Base-by-base conservation (phyloP, 2,113 vertebrate genomes). In the Procavia capensis region DNA sequence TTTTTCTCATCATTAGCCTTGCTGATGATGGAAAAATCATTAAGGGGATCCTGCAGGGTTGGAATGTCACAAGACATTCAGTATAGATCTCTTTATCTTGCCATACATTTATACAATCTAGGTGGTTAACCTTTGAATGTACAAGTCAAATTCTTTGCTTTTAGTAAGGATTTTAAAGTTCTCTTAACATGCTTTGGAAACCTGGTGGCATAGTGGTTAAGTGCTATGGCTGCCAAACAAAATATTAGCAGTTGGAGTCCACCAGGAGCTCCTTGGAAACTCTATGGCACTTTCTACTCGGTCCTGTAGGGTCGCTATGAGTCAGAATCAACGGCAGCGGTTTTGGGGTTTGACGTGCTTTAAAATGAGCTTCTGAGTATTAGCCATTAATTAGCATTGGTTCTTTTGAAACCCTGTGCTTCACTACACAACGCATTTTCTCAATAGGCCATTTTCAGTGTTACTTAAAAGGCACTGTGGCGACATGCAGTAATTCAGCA, bases 181-280 rank as follows among this genome's bases (percentile, higher is more conserved):
- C 29, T 97, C 95, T 78, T 83, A 89, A 70, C 22, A 20, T 31
- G 14, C 50, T n/a, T n/a, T n/a, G n/a, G n/a, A n/a, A n/a, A n/a
- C n/a, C n/a, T n/a, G n/a, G n/a, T n/a, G n/a, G n/a, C n/a, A n/a
- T n/a, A n/a, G n/a, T n/a, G n/a, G n/a, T n/a, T n/a, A n/a, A n/a
- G n/a, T n/a, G n/a, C n/a, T n/a, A n/a, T n/a, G n/a, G n/a, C n/a
- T n/a, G n/a, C n/a, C n/a, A n/a, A n/a, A n/a, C n/a, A n/a, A n/a
- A n/a, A n/a, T n/a, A n/a, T n/a, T n/a, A n/a, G n/a, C n/a, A n/a
- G n/a, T n/a, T n/a, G n/a, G n/a, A n/a, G n/a, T n/a, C n/a, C n/a
- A n/a, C n/a, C n/a, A n/a, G n/a, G n/a, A n/a, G n/a, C n/a, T n/a
- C n/a, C n/a, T n/a, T n/a, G n/a, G n/a, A n/a, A n/a, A n/a, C n/a